A percentile compares a stretch with the other conserved stretches of the same genome.
These are phyloP conservation scores for Megathymus violae DNA, from an alignment of 1,140 invertebrate species.

Conservation along the genomic window DNA sequence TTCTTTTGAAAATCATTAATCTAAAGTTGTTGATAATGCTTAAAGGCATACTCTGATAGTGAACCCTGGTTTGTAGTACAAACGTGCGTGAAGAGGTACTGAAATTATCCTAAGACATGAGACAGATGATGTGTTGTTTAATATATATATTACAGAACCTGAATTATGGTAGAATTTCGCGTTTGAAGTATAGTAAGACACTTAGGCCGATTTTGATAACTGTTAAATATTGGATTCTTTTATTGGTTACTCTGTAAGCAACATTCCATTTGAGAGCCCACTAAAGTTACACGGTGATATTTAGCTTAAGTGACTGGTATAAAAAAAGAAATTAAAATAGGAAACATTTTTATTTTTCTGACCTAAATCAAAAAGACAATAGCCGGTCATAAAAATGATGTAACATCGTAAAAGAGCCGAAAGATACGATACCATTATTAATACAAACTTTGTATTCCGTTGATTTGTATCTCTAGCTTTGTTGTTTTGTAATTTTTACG, in stretches of 20 bases:
- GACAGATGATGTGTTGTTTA: too few species aligned
- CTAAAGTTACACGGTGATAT: background rate
- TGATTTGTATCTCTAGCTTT: slow-evolving; percentile 67
- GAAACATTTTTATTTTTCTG: slow-evolving; percentile 25
- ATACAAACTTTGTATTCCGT: slow-evolving; percentile 65
- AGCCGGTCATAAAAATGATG: slow-evolving; percentile 29
- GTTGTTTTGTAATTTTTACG: slow-evolving; percentile 73
- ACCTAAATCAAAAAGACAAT: slow-evolving; percentile 34
- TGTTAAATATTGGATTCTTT: too few species aligned
- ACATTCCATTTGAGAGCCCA: background rate
- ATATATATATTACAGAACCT: too few species aligned
- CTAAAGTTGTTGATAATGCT: too few species aligned
- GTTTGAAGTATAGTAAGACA: too few species aligned
- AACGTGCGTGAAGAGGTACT: too few species aligned
- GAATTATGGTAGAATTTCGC: too few species aligned
- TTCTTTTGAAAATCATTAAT: too few species aligned
- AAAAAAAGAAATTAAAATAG: background rate
- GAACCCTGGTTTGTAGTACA: too few species aligned
- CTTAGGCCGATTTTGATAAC: too few species aligned
- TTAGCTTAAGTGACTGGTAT: background rate
- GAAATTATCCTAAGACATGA: too few species aligned
- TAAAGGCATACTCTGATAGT: too few species aligned
- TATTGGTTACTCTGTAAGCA: background rate
- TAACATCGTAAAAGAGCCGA: slow-evolving; percentile 33
- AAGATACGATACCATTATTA: slow-evolving; percentile 54